A percentile compares a stretch with the other conserved stretches of the same genome.
phyloP scores from a whole-genome alignment of 2,797 vertebrate genomes.

The Cottoperca gobio region DNA sequence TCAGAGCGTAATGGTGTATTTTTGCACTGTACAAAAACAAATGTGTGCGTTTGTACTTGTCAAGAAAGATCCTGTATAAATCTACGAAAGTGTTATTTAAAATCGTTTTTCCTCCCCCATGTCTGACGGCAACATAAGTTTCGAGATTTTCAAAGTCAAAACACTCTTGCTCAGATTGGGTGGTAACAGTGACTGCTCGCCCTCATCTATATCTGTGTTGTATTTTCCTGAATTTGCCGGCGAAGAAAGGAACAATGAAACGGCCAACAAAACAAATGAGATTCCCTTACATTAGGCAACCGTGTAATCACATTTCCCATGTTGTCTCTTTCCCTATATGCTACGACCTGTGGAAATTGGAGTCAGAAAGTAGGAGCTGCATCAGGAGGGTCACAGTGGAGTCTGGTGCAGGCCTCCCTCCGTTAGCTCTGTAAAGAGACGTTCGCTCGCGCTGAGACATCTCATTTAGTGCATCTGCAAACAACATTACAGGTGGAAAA shows the following conservation, averaged over 20 bases:
- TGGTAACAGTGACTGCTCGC: slow-evolving; percentile 51
- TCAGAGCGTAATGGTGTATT: slow-evolving; percentile 22
- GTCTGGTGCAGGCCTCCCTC: slow-evolving; percentile 51
- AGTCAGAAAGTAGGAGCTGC: slow-evolving; percentile 51
- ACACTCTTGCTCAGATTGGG: slow-evolving; percentile 44
- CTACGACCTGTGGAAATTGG: slow-evolving; percentile 51
- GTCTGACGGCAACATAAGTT: slow-evolving; percentile 4
- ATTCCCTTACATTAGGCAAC: slow-evolving; percentile 79
- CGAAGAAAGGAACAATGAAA: slow-evolving; percentile 70
- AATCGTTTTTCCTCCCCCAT: background rate
- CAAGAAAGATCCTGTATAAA: slow-evolving; percentile 8
- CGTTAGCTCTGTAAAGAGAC: slow-evolving; percentile 64
- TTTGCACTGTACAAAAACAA: background rate
- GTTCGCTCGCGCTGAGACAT: slow-evolving; percentile 65
- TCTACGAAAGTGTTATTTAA: background rate
- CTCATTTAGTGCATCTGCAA: slow-evolving; percentile 81
- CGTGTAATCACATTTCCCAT: slow-evolving; percentile 79
- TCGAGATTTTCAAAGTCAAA: slow-evolving; percentile 66
- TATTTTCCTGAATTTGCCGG: slow-evolving; percentile 52
- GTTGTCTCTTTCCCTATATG: slow-evolving; percentile 69
- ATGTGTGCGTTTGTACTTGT: background rate
- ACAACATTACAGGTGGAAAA: slow-evolving; percentile 83
- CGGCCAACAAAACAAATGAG: slow-evolving; percentile 72
- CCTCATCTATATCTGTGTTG: slow-evolving; percentile 61
- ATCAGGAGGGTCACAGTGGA: slow-evolving; percentile 68